These are phyloP conservation scores for Elephantulus edwardii DNA, from an alignment of 2,113 vertebrate genomes.

Conservation along the genomic window DNA sequence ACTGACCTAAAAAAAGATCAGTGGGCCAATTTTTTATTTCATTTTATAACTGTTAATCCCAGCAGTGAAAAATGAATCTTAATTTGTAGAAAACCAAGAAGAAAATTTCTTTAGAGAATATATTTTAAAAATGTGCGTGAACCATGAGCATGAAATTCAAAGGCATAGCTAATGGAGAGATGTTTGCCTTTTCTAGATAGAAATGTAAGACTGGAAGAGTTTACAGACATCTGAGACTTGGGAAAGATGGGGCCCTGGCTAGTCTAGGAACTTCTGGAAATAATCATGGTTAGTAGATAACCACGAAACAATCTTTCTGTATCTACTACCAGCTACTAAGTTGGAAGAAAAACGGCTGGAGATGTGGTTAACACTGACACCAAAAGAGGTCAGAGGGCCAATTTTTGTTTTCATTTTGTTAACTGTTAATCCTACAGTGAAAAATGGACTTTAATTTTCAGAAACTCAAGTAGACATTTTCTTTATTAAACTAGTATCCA, in stretches of 20 bases:
- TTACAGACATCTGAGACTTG: too few relatives aligned
- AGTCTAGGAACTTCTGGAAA: neutral
- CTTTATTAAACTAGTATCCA: neutral
- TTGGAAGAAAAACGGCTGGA: neutral
- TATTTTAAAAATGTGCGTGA: too few relatives aligned
- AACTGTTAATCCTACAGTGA: neutral
- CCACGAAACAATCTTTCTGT: neutral
- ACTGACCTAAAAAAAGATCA: neutral
- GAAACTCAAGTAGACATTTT: neutral
- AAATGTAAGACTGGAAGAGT: neutral
- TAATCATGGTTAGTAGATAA: neutral
- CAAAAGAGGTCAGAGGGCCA: neutral
- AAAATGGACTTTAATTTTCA: constrained; percentile 10
- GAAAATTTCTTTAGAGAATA: neutral
- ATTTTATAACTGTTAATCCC: neutral
- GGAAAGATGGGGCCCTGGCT: neutral
- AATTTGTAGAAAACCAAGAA: neutral
- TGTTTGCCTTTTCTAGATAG: neutral
- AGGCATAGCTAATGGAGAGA: neutral
- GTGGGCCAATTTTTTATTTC: neutral
- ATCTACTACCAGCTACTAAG: neutral
- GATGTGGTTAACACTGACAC: neutral
- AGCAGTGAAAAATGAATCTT: neutral
- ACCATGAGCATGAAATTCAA: too few relatives aligned
- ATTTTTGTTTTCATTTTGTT: neutral